Evolutionary conservation across 2,797 vertebrate species (phyloP), one percentile per base, ranked within the genome.

Genomic region (Melanogrammus aeglefinus): DNA sequence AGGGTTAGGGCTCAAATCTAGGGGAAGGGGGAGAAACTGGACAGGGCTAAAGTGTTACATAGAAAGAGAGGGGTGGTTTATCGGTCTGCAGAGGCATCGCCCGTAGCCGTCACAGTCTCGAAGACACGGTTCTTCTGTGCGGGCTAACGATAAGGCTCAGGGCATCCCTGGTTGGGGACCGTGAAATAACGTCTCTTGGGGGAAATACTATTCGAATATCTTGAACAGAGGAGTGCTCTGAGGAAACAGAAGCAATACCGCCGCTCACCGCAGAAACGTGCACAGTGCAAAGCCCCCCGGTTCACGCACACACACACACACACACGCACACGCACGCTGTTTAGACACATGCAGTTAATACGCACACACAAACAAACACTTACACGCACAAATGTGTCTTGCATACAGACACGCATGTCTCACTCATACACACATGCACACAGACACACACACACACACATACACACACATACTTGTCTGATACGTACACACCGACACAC

Each of bases 181-280:
- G 85, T 83, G 85, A 81, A 82, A 41, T 80, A 24, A 14, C 41
- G 47, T 57, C 47, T 57, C 16, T 57, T 57, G 5, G 47, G 47
- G 47, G 47, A 21, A 57, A 57, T 21, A 57, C 47, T 57, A 13
- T 7, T 14, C 69, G 75, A 85, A 84, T 91, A 89, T 90, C 89
- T 91, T 91, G 70, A 79, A 77, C 81, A 5, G 82, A 83, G 86
- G 78, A 74, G 83, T 80, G 38, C 38, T 72, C 82, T 76, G 85
- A 90, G 91, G 89, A 93, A 93, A 86, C 86, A 88, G 86, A 85
- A 89, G 81, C 81, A 77, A 6, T 6, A 7, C 35, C 35, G 35
- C 79, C 76, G 47, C 86, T 91, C 86, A 88, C 90, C 91, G 85
- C 88, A 89, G 89, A 10, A 21, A 71, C 77, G 51, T 70, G 71